Conservation (phyloP, 2,113 vertebrate genomes). For the Malurus alboscapulatus region DNA sequence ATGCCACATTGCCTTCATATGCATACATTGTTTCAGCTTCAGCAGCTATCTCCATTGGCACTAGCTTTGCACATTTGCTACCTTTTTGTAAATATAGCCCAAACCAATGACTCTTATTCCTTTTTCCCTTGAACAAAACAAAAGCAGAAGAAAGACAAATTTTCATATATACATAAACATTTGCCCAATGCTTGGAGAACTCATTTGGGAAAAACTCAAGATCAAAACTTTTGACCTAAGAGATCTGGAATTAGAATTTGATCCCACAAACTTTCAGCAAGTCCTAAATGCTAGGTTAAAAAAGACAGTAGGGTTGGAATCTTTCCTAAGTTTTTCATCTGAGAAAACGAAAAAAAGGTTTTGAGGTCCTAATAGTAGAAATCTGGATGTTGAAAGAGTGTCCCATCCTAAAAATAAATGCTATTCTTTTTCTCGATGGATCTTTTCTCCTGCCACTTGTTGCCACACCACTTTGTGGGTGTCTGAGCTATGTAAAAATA, state of each 20-base stretch:
- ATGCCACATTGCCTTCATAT: background rate
- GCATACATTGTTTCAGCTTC: background rate
- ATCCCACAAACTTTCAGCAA: background rate
- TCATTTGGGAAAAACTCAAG: background rate
- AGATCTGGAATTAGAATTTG: background rate
- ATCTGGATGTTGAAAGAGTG: background rate
- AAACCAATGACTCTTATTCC: background rate
- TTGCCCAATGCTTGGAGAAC: background rate
- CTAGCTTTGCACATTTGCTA: background rate
- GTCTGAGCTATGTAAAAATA: background rate
- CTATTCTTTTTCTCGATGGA: background rate
- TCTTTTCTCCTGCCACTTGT: background rate
- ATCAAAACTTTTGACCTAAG: background rate
- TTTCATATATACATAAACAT: background rate
- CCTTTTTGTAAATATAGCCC: background rate
- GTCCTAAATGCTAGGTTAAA: background rate
- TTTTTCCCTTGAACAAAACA: background rate
- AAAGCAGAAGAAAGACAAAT: background rate
- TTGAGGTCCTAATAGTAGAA: background rate
- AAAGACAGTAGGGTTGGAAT: fast-evolving
- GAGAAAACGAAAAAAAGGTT: background rate
- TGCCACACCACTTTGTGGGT: background rate
- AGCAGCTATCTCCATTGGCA: background rate
- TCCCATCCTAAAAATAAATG: background rate
- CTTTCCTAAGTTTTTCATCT: background rate